Base-by-base conservation (phyloP, 2,797 vertebrate genomes). In the Microctenopoma lineatum region DNA sequence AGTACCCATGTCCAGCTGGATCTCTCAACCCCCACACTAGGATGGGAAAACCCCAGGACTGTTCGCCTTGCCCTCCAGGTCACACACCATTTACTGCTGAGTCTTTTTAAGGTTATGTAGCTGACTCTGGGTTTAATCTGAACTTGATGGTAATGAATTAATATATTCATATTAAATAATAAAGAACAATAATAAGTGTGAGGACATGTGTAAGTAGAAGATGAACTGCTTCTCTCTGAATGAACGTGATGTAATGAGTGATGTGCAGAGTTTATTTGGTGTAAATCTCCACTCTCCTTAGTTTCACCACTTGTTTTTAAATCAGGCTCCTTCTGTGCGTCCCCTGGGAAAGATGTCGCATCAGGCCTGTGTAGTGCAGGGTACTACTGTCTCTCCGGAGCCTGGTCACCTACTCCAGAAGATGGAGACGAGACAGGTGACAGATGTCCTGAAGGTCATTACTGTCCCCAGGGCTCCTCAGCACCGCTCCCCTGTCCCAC, bases 61-160 rank as follows among this genome's bases (percentile, higher is more conserved):
- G 96, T 77, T 66, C 62, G 27, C 92, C 84, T 29, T 98, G 96
- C 69, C 93, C 95, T 61, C 91, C 96, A 96, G 97, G 97, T 98
- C 88, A 77, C 54, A 67, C 51, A 46, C 13, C 26, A 56, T 68
- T 79, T 54, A 69, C 61, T 66, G 55, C 59, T 52, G 21, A 59
- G 3, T 53, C 68, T 72, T 25, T 5, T 55, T 55, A 53, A 68
- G 45, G 59, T 80, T 57, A 66, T 39, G 39, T 65, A 41, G 47
- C 48, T 66, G 61, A 67, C 42, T 55, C 1, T 36, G 32, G 11
- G 51, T 56, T 75, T 50, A 52, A 12, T 2, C 29, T 0, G 29
- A 66, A 48, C 59, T 70, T 69, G 46, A 69, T 27, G 4, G 25
- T 44, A 59, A 21, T 21, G 21, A 21, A 21, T 21, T 21, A 21